These are phyloP conservation scores for Sympetrum striolatum DNA, from an alignment of 2,888 invertebrate genomes.

Conservation along the genomic window DNA sequence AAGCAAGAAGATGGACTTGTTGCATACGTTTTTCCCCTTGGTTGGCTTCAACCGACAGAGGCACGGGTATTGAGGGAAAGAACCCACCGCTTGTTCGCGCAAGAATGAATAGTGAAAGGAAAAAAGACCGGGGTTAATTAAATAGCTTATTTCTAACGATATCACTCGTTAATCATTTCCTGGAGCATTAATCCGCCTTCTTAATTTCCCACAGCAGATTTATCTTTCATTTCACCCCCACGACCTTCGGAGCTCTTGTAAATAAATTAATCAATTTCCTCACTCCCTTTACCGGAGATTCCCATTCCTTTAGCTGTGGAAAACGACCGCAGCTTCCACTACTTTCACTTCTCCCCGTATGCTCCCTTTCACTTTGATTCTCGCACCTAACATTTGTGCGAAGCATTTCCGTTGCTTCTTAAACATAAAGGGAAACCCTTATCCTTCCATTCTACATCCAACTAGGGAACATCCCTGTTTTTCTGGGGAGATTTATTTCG, in stretches of 20 bases:
- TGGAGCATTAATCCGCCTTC: background rate
- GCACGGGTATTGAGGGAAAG: too few species aligned
- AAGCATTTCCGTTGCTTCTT: background rate
- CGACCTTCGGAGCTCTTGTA: background rate
- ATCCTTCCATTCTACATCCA: background rate
- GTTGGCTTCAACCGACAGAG: too few species aligned
- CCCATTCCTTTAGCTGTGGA: background rate
- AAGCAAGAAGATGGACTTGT: too few species aligned
- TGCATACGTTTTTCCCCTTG: too few species aligned
- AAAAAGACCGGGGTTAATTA: too few species aligned
- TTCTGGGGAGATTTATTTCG: background rate
- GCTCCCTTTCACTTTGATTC: background rate
- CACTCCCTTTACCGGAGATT: background rate
- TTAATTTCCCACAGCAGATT: background rate
- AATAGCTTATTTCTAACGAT: background rate
- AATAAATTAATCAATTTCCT: background rate
- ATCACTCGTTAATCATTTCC: background rate
- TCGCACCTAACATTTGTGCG: background rate
- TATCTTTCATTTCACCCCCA: background rate
- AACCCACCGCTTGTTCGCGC: too few species aligned
- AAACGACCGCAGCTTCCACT: background rate
- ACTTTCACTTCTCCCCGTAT: background rate
- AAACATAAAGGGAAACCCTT: background rate
- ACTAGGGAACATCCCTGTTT: background rate
- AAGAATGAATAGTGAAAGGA: too few species aligned